Base-by-base conservation (phyloP, 1,140 invertebrate genomes). In the Caenorhabditis remanei region DNA sequence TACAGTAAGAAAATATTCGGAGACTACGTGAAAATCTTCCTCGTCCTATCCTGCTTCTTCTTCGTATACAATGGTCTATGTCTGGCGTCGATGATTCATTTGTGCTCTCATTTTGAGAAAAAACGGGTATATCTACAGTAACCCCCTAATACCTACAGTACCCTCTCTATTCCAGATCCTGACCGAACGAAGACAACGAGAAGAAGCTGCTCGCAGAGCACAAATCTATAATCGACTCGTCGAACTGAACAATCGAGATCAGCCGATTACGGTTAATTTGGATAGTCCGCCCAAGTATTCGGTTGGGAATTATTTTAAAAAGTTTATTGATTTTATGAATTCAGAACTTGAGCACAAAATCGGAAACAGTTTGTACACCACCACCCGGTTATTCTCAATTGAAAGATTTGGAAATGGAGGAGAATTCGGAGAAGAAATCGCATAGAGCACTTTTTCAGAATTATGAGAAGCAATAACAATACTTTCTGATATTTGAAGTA, bases 201-300 rank as follows among this genome's bases (percentile, higher is more conserved):
- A 79, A 16, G 32, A 16, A 13, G 24, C 53, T 13, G 71, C 71
- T 50, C 71, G 53, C 4, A 50, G 41, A 16, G 46, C 43, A 4
- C 13, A 46, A 24, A 79, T 79, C n/a, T 50, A 50, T n/a, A 79
- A 50, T 50, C 43, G 71, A 7, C 24, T 79, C 6, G 40, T 50
- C 0, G 46, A 79, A 14, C 2, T 79, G 19, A 79, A 79, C 19
- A 24, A 24, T 21, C 71, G 46, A 4, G 71, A 79, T 48, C 19
- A 21, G 46, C 71, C 43, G 7, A 46, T 79, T 1, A 11, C 46
- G 71, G n/a, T 79, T 21, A 53, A 79, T 79, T 16, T 79, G 11
- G 71, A 79, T 13, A 79, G 71, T 50, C 71, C 71, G 46, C 71
- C 71, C 11, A 79, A 79, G n/a, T 79, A 79, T 24, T 79, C 67